A percentile compares a stretch with the other conserved stretches of the same genome.
These are phyloP conservation scores for Sialis fuliginosa DNA, from an alignment of 2,888 invertebrate species.

Conservation along the genomic window DNA sequence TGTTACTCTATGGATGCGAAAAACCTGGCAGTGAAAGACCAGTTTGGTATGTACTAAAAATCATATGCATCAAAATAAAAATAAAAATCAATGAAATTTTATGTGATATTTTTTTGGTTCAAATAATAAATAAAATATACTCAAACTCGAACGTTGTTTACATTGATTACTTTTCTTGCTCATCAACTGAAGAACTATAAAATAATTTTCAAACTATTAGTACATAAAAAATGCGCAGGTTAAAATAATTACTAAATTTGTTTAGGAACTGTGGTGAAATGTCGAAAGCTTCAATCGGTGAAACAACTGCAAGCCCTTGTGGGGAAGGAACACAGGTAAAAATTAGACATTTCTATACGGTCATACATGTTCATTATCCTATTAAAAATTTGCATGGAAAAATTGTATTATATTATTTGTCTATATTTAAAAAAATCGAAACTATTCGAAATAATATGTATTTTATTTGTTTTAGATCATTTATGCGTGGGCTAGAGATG, in stretches of 20 bases:
- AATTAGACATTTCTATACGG: no score
- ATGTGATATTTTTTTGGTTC: no score
- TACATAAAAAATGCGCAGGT: no score
- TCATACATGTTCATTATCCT: no score
- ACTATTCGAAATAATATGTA: constrained; percentile 5
- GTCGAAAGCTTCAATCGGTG: constrained; percentile 34
- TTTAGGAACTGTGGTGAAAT: constrained; percentile 89
- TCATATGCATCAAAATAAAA: neutral
- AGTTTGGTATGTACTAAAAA: constrained; percentile 44
- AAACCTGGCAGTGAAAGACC: constrained; percentile 52
- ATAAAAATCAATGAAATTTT: no score
- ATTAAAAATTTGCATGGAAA: neutral
- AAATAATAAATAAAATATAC: no score
- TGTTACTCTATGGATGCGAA: constrained; percentile 79
- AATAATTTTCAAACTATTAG: no score
- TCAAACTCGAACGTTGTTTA: no score
- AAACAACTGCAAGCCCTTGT: constrained; percentile 55
- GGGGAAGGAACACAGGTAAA: constrained; percentile 49
- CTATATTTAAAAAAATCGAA: neutral
- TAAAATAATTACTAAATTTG: constrained; percentile 4
- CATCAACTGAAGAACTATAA: no score
- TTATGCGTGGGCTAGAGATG: constrained; percentile 91
- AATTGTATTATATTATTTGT: constrained; percentile 1
- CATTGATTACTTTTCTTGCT: no score
- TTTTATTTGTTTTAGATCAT: constrained; percentile 42